Evolutionary conservation across 2,113 vertebrate genomes (phyloP), one percentile per base, ranked within the genome.

Genomic region (Glareola pratincola): DNA sequence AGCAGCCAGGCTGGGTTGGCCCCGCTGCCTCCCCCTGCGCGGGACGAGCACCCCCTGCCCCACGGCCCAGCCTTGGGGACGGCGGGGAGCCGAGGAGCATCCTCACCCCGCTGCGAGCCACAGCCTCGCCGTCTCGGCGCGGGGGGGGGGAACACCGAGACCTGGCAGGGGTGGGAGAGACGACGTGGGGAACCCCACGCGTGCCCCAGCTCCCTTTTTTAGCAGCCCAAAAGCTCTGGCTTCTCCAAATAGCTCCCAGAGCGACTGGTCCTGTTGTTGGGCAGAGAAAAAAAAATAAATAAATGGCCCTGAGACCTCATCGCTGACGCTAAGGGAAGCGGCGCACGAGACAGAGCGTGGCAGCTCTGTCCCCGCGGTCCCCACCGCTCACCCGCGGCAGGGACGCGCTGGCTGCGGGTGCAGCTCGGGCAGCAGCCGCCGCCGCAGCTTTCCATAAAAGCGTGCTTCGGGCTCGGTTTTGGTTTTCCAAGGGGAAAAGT

Each of bases 61-160:
- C 83, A 71, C 2, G 1, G 62, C 75, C 1, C 4, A 91, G 71
- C 32, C n/a, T 18, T 1, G 0, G 50, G 23, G 59, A 26, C 3
- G 3, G 34, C 6, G 2, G 32, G 37, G 10, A 67, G 12, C 21
- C 12, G 3, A 24, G 16, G 37, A 85, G n/a, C 24, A 36, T 50
- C 57, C 23, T 73, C 19, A 3, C 20, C n/a, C 63, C 2, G 0
- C 30, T 62, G 64, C 36, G 30, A 53, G 22, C 41, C 64, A 48
- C 45, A 60, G 34, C 57, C 76, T 50, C 29, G 16, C 34, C 0
- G 0, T 22, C 43, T 6, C 1, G 24, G n/a, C n/a, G n/a, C n/a
- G n/a, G n/a, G 0, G 0, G 14, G 48, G 68, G 45, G 39, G 11
- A 8, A 64, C 60, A 21, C 5, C 21, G 2, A 66, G 41, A 50